A percentile compares a stretch with the other conserved stretches of the same genome.
Conservation (phyloP, 2,888 invertebrate genomes). For the Rhaphigaster nebulosa region DNA sequence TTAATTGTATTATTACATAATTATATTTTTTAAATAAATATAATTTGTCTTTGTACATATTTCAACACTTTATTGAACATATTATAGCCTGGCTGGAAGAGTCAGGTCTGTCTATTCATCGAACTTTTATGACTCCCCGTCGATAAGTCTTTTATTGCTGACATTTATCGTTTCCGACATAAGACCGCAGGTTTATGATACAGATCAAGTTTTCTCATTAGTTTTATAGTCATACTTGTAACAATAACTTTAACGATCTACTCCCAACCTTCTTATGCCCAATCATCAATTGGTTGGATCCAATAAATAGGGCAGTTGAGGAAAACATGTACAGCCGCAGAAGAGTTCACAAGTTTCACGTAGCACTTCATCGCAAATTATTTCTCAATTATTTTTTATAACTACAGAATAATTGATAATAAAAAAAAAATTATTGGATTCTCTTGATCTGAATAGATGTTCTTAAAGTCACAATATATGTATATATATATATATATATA, state of each 20-base stretch:
- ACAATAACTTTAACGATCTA: slow-evolving; percentile 10
- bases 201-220: slow-evolving; percentile 9
- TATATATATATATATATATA: too few relatives aligned
- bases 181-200: background rate
- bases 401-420: too few relatives aligned
- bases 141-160: slow-evolving; percentile 15
- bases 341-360: background rate
- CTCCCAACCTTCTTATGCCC: background rate
- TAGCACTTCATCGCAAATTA: background rate
- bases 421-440: too few relatives aligned
- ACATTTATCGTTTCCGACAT: background rate
- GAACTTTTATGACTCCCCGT: background rate
- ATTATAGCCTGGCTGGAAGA: background rate
- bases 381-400: background rate
- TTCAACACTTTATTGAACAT: background rate
- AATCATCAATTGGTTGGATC: background rate
- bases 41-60: background rate
- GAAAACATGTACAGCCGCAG: background rate
- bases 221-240: background rate
- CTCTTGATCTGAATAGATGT: too few relatives aligned
- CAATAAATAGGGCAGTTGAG: background rate
- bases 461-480: too few relatives aligned
- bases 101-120: background rate
- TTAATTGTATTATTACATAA: too few relatives aligned
- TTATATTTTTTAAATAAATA: background rate